Evolutionary conservation across 2,888 invertebrate genomes (phyloP).

Genomic region (Ennomos erosarius): DNA sequence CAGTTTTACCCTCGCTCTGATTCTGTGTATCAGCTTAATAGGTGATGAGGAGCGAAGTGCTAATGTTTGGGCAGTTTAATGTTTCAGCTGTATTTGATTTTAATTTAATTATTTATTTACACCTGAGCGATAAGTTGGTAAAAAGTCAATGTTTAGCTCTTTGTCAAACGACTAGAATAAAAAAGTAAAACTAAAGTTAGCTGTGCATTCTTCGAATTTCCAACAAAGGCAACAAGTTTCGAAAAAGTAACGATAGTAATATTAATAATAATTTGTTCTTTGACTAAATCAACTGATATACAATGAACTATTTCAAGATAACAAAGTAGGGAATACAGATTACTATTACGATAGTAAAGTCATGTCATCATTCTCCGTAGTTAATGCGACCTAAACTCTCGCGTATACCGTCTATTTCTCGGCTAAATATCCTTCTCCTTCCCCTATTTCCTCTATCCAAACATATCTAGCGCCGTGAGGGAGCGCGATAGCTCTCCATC

Average conservation of each 20-base stretch:
- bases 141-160: no score
- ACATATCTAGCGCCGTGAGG: slow-evolving; percentile 26
- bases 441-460: slow-evolving; percentile 33
- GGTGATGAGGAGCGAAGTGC: background rate
- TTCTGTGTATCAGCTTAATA: slow-evolving; percentile 12
- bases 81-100: background rate
- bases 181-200: no score
- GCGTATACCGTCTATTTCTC: slow-evolving; percentile 23
- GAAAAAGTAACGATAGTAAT: no score
- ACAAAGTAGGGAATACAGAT: slow-evolving; percentile 12
- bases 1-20: slow-evolving; percentile 40
- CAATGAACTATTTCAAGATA: background rate
- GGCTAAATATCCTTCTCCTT: slow-evolving; percentile 29
- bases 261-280: no score
- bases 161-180: no score
- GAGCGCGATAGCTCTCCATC: slow-evolving; percentile 31
- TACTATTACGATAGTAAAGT: slow-evolving; percentile 15
- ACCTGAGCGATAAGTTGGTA: no score
- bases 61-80: background rate
- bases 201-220: no score
- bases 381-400: slow-evolving; percentile 19
- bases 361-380: slow-evolving; percentile 16
- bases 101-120: no score
- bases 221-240: no score
- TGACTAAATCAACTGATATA: no score